Evolutionary conservation across 2,797 vertebrate genomes (phyloP), one percentile per base, ranked within the genome.

Genomic region (Kryptolebias ocellatus): DNA sequence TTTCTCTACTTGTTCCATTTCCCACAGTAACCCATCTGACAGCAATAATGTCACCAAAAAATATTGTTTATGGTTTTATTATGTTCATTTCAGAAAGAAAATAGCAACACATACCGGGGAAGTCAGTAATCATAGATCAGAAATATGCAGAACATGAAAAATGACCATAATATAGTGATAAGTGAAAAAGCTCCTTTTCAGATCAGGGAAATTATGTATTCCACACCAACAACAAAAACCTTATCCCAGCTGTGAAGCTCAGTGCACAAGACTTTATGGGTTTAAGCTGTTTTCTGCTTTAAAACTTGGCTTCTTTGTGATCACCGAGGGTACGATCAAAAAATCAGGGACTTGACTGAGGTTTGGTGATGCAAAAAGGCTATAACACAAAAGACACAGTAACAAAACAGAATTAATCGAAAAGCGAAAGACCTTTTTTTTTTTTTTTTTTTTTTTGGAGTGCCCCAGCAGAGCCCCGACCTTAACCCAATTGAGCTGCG

Each of bases 401-500:
- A 45, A n/a, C 61, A 53, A 31, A 39, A 53, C 5, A 11, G 29
- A 4, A 42, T n/a, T 27, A 16, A 52, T 39, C 17, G 24, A 8
- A 52, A 20, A 52, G 20, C 53, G 49, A 60, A 20, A 7, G 14
- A 17, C 31, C 12, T 6, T 34, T 34, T 34, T 34, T 3, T 34
- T 5, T 34, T 5, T 34, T 5, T 34, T 5, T 34, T 9, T 2
- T 10, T 39, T 39, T 39, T 51, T 53, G n/a, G 53, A 53, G 17
- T 53, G 51, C 20, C 24, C 39, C 27, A 52, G 47, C 60, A 62
- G 49, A 52, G 50, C 42, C 17, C 60, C 42, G 37, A 42, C 61
- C 51, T 44, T 53, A 53, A 54, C 39, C 47, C 64, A 67, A 58
- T 51, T 29, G 49, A 67, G 47, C 52, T 57, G 54, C 17, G 31